These are phyloP conservation scores for Stylophora pistillata DNA, from an alignment of 64 coral and sea anemone genomes.

Conservation along the genomic window DNA sequence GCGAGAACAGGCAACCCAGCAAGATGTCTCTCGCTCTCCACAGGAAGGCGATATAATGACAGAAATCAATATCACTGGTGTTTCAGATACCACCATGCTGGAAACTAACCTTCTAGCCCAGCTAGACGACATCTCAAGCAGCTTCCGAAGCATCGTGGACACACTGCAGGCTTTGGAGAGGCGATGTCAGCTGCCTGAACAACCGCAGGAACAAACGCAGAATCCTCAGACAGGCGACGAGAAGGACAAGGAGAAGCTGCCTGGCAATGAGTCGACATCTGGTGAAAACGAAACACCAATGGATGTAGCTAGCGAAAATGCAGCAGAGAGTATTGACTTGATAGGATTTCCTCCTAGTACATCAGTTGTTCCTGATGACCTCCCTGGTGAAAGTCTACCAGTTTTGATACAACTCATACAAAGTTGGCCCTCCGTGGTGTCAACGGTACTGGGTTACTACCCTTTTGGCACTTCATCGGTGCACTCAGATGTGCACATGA, in stretches of 20 bases:
- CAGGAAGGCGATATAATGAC: constrained; percentile 57
- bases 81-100: constrained; percentile 51
- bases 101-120: constrained; percentile 79
- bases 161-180: constrained; percentile 69
- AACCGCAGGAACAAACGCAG: constrained; percentile 9
- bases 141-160: constrained; percentile 80
- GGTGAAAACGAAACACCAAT: not conserved
- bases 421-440: constrained; percentile 73
- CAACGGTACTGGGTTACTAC: constrained; percentile 65
- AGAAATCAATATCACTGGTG: constrained; percentile 78
- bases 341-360: not conserved
- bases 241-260: not conserved
- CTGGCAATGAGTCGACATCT: not conserved
- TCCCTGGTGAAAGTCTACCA: constrained; percentile 33
- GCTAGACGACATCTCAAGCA: constrained; percentile 89
- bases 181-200: not conserved
- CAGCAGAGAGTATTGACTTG: not conserved
- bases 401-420: constrained; percentile 80
- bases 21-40: not conserved
- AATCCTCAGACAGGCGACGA: not conserved
- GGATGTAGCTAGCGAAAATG: not conserved
- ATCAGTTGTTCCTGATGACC: constrained; percentile 3
- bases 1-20: not conserved
- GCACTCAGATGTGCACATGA: constrained; percentile 16
- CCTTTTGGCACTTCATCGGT: constrained; percentile 16